These are phyloP conservation scores for Mythimna albipuncta DNA, from an alignment of 2,888 invertebrate genomes.

Conservation along the genomic window DNA sequence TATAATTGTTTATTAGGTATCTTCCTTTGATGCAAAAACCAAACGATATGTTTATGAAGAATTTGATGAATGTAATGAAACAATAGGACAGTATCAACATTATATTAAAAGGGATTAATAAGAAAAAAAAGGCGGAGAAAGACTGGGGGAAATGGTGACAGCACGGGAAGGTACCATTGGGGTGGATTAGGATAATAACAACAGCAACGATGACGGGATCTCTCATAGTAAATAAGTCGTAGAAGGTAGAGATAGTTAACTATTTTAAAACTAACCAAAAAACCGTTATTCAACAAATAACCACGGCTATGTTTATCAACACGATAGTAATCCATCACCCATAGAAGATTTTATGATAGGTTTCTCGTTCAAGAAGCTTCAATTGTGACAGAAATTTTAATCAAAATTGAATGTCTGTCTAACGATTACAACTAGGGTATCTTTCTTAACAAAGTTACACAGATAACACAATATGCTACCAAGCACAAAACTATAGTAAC, in stretches of 20 bases:
- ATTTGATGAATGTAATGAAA: no score
- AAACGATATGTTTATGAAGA: no score
- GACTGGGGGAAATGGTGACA: not conserved
- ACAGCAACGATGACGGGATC: not conserved
- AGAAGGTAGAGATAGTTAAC: no score
- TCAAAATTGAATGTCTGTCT: not conserved
- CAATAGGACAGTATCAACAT: no score
- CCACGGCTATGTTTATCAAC: no score
- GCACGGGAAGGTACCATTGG: constrained; percentile 9
- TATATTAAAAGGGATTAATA: not conserved
- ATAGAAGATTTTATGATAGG: not conserved
- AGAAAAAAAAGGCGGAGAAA: not conserved
- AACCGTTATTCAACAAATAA: no score
- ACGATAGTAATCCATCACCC: no score
- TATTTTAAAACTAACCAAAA: no score
- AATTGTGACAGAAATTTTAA: not conserved
- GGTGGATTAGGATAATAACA: not conserved
- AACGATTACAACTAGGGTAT: not conserved
- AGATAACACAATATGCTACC: constrained; percentile 9
- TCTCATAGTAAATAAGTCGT: not conserved
- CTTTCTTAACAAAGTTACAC: constrained; percentile 2
- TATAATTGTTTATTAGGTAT: not conserved
- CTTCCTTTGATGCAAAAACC: no score
- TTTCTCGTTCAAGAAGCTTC: not conserved
- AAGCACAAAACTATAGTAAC: constrained; percentile 8